Evolutionary conservation across 2,888 invertebrate species (phyloP), one percentile per base, ranked within the genome.

Genomic region (Dexiosoma caninum): DNA sequence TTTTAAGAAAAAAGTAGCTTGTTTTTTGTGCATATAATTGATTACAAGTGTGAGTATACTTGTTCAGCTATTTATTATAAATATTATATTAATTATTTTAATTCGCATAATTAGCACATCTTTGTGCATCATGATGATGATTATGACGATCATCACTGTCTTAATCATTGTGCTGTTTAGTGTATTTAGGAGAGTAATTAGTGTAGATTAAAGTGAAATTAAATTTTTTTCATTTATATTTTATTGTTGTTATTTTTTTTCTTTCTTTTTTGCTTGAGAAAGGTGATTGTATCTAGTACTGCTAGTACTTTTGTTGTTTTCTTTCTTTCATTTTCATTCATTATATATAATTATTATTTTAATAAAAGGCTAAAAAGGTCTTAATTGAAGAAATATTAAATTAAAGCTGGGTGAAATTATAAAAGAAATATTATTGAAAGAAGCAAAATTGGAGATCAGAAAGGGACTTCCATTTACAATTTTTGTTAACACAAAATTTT

Each of bases 11-110:
- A 44, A 72, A 37, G 37, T 2, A 21, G 55, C 40, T 81, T 81
- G 77, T 81, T 81, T 74, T 74, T 81, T 81, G 77, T 81, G 81
- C 81, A 81, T 74, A 81, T 75, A 75, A 71, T 75, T 81, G 46
- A 64, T 40, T 70, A 42, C 53, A 67, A 57, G 21, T 46, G 19
- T 46, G 19, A 57, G 23, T 32, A 49, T 27, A 44, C 10, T 19
- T 60, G 40, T 42, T 14, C 23, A 44, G 8, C n/a, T 40, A 60
- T 71, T 75, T 77, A 67, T 80, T 70, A 55, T 64, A 44, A 16
- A 27, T 27, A 27, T 27, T 27, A 27, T 51, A 46, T 66, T 62
- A 71, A 49, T 62, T 62, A 49, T 62, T 21, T n/a, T n/a, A n/a
- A 64, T 55, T 30, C 59, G n/a, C 42, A 55, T 46, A 67, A 44